Evolutionary conservation across 1,140 invertebrate species (phyloP).

Genomic region (Ostrea denselamellosa): DNA sequence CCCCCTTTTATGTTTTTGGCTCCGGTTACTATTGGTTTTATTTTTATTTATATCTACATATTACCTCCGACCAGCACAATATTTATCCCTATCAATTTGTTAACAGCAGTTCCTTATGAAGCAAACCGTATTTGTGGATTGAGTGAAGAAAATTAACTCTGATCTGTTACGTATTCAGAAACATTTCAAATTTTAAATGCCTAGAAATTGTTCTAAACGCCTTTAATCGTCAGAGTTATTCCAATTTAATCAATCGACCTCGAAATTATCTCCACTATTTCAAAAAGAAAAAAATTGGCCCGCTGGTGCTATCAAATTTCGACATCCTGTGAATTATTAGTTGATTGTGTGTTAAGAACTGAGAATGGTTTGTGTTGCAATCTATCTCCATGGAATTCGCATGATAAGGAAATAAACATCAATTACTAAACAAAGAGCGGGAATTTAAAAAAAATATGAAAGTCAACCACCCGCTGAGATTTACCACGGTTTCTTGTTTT

Average conservation of each 20-base stretch:
- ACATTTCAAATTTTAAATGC: background rate
- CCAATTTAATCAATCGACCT: too few species aligned
- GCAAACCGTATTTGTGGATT: too few species aligned
- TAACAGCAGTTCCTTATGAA: too few species aligned
- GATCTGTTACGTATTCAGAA: background rate
- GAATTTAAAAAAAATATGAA: background rate
- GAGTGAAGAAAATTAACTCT: too few species aligned
- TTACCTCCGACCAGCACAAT: too few species aligned
- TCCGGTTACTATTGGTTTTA: too few species aligned
- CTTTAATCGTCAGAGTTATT: too few species aligned
- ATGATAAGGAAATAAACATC: background rate
- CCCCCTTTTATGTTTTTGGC: too few species aligned
- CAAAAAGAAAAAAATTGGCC: background rate
- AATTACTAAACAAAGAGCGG: background rate
- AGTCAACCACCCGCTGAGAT: conserved; percentile 21
- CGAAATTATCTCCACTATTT: too few species aligned
- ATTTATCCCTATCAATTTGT: too few species aligned
- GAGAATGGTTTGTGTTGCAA: background rate
- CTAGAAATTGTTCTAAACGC: background rate
- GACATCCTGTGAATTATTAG: background rate
- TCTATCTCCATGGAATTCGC: conserved; percentile 4
- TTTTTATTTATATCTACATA: too few species aligned
- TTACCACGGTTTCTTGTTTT: background rate
- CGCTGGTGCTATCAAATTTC: background rate
- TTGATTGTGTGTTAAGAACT: background rate